These are phyloP conservation scores for Gallinago media DNA, from an alignment of 2,113 vertebrate species.

Conservation along the genomic window DNA sequence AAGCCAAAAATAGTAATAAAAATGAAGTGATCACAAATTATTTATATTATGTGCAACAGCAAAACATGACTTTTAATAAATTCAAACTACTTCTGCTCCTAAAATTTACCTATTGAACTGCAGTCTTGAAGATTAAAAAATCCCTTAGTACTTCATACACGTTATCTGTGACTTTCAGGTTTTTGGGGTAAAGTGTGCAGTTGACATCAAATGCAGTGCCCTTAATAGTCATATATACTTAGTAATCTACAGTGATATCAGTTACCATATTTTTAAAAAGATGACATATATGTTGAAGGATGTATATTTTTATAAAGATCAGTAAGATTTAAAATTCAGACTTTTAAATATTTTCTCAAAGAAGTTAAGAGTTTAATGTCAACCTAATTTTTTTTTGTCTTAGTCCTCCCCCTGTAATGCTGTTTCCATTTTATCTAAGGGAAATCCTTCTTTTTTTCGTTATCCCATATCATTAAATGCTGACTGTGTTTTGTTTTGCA, in stretches of 20 bases:
- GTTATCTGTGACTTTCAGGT: neutral
- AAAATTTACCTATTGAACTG: neutral
- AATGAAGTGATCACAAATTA: neutral
- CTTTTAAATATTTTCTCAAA: neutral
- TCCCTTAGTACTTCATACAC: neutral
- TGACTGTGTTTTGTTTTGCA: constrained; percentile 72
- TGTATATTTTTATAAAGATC: neutral
- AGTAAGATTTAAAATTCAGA: neutral
- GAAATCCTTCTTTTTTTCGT: neutral
- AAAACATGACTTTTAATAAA: neutral
- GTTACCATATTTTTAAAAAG: neutral
- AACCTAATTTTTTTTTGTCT: neutral
- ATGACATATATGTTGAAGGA: neutral
- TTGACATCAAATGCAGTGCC: neutral
- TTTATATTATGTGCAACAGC: neutral
- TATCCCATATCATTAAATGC: neutral
- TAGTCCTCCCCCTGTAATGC: neutral
- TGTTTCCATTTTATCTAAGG: constrained; percentile 1
- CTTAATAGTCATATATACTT: neutral
- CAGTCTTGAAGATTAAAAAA: neutral
- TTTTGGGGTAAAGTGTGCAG: neutral
- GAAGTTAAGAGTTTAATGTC: neutral
- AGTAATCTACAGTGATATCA: neutral
- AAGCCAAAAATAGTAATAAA: neutral
- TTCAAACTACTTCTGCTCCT: neutral